phyloP scores from a whole-genome alignment of 2,888 invertebrate species.

The Mythimna pallens region DNA sequence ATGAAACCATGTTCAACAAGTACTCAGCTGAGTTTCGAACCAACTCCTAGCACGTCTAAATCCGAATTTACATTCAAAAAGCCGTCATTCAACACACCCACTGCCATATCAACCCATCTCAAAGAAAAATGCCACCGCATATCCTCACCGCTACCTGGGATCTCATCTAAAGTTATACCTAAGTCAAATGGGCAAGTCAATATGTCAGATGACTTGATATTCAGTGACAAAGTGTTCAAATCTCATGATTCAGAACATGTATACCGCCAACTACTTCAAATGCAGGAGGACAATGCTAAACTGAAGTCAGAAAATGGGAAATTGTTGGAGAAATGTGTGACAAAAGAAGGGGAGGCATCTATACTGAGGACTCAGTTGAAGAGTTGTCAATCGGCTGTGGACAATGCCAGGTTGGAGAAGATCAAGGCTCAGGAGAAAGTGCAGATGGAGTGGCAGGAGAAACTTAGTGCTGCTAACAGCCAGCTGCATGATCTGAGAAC shows the following conservation, averaged over 20 bases:
- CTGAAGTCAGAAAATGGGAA: slow-evolving; percentile 86
- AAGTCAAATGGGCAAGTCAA: slow-evolving; percentile 67
- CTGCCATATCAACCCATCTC: slow-evolving; percentile 75
- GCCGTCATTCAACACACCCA: slow-evolving; percentile 72
- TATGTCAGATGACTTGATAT: slow-evolving; percentile 76
- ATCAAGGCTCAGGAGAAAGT: slow-evolving; percentile 85
- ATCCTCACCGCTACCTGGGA: slow-evolving; percentile 84
- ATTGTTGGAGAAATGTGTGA: slow-evolving; percentile 86
- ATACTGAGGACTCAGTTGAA: slow-evolving; percentile 90
- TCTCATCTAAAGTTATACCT: slow-evolving; percentile 73
- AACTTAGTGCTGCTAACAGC: slow-evolving; percentile 79
- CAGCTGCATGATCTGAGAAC: slow-evolving; percentile 86
- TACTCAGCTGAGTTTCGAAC: slow-evolving; percentile 77
- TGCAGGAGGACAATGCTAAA: slow-evolving; percentile 85
- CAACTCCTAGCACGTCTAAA: slow-evolving; percentile 78
- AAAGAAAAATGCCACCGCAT: slow-evolving; percentile 82
- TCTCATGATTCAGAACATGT: slow-evolving; percentile 77
- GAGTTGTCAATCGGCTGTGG: slow-evolving; percentile 82
- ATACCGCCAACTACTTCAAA: slow-evolving; percentile 79
- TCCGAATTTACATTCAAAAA: slow-evolving; percentile 80
- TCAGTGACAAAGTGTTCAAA: slow-evolving; percentile 80
- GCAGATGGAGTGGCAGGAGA: slow-evolving; percentile 88
- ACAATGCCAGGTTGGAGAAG: slow-evolving; percentile 84
- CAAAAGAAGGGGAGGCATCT: slow-evolving; percentile 90
- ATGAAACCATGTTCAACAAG: slow-evolving; percentile 84